Base-by-base conservation (phyloP, 2,797 vertebrate genomes). In the Lateolabrax maculatus region DNA sequence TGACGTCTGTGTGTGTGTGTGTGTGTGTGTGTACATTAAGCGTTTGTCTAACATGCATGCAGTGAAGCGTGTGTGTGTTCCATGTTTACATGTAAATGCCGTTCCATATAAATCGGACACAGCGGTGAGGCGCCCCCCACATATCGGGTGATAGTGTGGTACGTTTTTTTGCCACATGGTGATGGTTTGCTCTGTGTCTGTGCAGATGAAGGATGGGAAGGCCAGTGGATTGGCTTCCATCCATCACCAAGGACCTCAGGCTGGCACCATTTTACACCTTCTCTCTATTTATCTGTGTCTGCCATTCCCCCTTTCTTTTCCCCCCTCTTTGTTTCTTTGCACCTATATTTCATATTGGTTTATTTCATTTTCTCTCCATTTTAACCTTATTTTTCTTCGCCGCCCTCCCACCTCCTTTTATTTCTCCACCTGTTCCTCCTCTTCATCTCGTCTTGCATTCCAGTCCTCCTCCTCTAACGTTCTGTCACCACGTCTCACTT, bases 191-290 rank as follows among this genome's bases (percentile, higher is more conserved):
- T 70, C 18, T 5, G 44, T 81, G 52, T 65, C 39, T 75, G 49
- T 75, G 25, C 69, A 61, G 41, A 70, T 84, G 89, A 90, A 57
- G 61, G 71, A 84, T 89, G 79, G 34, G 75, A 66, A 46, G 21
- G 39, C 11, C 53, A 41, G 72, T 55, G 71, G 66, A 79, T 80
- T 80, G 79, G 62, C 66, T 88, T 85, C 72, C 75, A 90, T 90
- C 75, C 73, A 83, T 90, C 85, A 86, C 34, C 8, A 5, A 29
- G 66, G 68, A 78, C 87, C 84, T 70, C 43, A 10, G 46, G 77
- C 73, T 71, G 63, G 27, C 58, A 69, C 46, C 55, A 60, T 83
- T 87, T 84, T 53, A 69, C 70, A 63, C 81, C 49, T 61, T 83
- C 56, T 76, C 71, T 83, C 63, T 75, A 49, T 48, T 7, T 77